These are phyloP conservation scores for Vespertilio murinus DNA, from an alignment of 2,797 vertebrate genomes.

Conservation along the genomic window DNA sequence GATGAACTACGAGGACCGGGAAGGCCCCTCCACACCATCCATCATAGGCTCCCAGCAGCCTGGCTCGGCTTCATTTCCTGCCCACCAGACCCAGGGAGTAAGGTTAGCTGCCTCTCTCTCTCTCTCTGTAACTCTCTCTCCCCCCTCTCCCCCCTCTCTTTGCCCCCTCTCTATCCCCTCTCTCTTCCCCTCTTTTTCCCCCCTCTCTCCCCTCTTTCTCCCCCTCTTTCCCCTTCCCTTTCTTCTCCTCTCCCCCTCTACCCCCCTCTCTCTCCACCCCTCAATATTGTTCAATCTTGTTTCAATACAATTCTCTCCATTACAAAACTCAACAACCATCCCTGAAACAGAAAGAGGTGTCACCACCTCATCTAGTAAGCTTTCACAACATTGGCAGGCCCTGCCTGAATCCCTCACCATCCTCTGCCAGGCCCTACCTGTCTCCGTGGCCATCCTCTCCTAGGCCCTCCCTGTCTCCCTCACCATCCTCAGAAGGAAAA, in stretches of 20 bases:
- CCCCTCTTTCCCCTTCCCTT: rapidly evolving
- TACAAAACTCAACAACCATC: background rate
- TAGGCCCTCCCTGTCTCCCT: background rate
- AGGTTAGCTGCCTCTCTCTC: background rate
- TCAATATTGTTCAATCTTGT: background rate
- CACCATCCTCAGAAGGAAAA: background rate
- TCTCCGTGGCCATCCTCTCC: background rate
- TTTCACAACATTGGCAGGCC: background rate
- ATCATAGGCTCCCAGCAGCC: background rate
- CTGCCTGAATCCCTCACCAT: background rate
- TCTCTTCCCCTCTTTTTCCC: too few relatives aligned
- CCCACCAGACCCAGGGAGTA: slow-evolving; percentile 19
- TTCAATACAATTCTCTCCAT: background rate
- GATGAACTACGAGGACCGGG: background rate
- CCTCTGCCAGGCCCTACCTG: background rate
- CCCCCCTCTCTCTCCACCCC: too few relatives aligned
- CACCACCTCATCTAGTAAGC: background rate
- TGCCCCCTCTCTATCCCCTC: too few relatives aligned
- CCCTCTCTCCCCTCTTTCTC: rapidly evolving
- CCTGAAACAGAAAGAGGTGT: background rate
- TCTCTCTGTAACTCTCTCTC: too few relatives aligned
- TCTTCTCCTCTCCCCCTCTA: rapidly evolving
- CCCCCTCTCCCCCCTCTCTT: too few relatives aligned
- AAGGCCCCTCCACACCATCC: background rate
- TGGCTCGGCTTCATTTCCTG: slow-evolving; percentile 50